Percentiles rank a stretch among this genome's conserved stretches.
phyloP scores from a whole-genome alignment of 1,140 invertebrate genomes.

The Mizuhopecten yessoensis region DNA sequence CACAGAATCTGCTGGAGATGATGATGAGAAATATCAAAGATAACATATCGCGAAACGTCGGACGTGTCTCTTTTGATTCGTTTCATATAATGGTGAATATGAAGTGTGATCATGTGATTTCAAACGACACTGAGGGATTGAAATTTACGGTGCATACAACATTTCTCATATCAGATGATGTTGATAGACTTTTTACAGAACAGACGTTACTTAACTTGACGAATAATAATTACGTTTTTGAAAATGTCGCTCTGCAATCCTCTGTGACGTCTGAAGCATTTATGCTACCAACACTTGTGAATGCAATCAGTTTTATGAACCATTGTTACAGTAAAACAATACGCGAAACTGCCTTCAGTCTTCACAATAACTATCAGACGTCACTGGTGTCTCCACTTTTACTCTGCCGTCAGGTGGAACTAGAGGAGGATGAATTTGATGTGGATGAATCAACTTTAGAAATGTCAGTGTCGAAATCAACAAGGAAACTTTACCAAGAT shows the following conservation, averaged over 20 bases:
- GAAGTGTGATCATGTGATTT: neutral
- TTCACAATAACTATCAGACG: neutral
- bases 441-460: neutral
- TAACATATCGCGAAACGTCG: neutral
- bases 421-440: conserved; percentile 40
- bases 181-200: neutral
- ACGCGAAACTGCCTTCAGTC: neutral
- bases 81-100: conserved; percentile 36
- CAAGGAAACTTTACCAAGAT: neutral
- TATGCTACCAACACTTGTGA: conserved; percentile 29
- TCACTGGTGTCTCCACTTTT: neutral
- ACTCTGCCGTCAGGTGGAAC: conserved; percentile 44
- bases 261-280: neutral
- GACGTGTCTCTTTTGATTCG: neutral
- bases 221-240: neutral
- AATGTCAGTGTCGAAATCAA: neutral
- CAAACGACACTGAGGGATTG: neutral
- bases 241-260: neutral
- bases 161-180: neutral
- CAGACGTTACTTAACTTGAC: neutral
- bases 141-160: neutral
- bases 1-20: neutral
- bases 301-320: neutral
- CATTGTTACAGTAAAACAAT: conserved; percentile 29
- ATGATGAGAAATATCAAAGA: neutral